Conservation (phyloP, 1,140 invertebrate genomes). For the Mizuhopecten yessoensis region DNA sequence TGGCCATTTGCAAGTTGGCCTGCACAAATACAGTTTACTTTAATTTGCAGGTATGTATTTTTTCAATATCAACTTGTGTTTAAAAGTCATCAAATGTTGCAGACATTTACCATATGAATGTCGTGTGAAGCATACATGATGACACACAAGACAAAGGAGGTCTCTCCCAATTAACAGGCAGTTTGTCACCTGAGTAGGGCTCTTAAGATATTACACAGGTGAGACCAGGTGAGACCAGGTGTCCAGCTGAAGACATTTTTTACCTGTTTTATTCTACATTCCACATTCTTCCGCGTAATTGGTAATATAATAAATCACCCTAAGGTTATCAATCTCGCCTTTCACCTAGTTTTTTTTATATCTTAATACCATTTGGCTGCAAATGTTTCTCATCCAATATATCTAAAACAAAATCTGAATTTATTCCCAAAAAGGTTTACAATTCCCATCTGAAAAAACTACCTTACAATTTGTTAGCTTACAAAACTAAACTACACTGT, state of each 20-base stretch:
- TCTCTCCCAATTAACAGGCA: conserved; percentile 9
- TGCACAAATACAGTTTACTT: too few species aligned
- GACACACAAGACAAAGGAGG: conserved; percentile 16
- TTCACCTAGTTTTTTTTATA: too few species aligned
- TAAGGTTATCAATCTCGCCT: too few species aligned
- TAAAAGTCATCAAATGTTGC: background rate
- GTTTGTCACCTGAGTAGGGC: background rate
- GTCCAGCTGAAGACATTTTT: background rate
- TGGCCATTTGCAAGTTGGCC: too few species aligned
- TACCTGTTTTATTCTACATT: background rate
- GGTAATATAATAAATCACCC: background rate
- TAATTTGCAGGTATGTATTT: too few species aligned
- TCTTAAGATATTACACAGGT: conserved; percentile 4
- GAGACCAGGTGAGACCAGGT: background rate
- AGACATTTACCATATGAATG: background rate
- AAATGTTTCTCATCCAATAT: background rate
- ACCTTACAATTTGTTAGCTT: too few species aligned
- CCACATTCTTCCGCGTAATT: background rate
- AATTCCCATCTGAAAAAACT: too few species aligned
- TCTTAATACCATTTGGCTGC: too few species aligned
- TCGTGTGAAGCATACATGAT: background rate
- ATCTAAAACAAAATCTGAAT: background rate
- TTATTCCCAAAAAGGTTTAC: too few species aligned
- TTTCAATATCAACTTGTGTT: too few species aligned
- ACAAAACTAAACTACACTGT: too few species aligned